phyloP scores from a whole-genome alignment of 1,140 invertebrate genomes.

The Xylocopa sonorina region DNA sequence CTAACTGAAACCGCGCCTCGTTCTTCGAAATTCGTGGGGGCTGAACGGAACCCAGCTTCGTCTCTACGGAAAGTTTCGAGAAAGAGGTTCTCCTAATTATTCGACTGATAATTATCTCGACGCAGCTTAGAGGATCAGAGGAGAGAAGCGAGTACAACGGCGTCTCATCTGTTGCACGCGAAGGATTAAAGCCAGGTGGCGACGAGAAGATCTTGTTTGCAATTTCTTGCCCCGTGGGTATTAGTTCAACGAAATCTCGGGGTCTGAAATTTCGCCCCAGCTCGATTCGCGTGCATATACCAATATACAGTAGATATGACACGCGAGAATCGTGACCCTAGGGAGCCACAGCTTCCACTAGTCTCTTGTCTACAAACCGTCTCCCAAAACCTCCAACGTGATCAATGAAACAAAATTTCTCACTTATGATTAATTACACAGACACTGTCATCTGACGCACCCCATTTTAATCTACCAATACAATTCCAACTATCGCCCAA shows the following conservation, averaged over 20 bases:
- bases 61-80: neutral
- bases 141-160: constrained; percentile 11
- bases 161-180: constrained; percentile 61
- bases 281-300: constrained; percentile 34
- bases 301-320: neutral
- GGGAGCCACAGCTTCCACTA: constrained; percentile 33
- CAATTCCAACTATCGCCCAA: neutral
- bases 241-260: constrained; percentile 59
- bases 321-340: constrained; percentile 23
- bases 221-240: constrained; percentile 66
- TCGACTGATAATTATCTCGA: too few relatives aligned
- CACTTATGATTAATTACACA: neutral
- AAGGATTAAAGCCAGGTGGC: constrained; percentile 63
- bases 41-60: too few relatives aligned
- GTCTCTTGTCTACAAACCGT: constrained; percentile 46
- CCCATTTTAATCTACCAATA: neutral
- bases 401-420: constrained; percentile 38
- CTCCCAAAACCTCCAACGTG: constrained; percentile 5
- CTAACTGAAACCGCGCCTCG: too few relatives aligned
- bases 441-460: too few relatives aligned
- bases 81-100: neutral
- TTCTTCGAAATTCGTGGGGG: neutral
- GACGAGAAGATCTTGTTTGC: constrained; percentile 62
- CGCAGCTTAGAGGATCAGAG: neutral
- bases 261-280: constrained; percentile 55